phyloP scores from a whole-genome alignment of 2,113 vertebrate species.

The Perognathus longimembris region DNA sequence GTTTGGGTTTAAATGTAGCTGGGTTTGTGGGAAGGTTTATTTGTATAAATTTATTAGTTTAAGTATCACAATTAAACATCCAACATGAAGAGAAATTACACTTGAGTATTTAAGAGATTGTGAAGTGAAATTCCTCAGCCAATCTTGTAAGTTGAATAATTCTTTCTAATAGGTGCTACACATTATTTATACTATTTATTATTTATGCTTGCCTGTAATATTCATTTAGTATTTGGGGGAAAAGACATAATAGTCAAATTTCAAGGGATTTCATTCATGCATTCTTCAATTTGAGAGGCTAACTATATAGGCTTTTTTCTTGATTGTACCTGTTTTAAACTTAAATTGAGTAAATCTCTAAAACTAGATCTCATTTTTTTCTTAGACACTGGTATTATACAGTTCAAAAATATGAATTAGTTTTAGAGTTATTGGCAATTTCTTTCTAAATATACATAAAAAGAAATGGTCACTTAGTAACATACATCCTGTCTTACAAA shows the following conservation, averaged over 20 bases:
- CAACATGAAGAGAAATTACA: background rate
- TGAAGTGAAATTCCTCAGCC: conserved; percentile 32
- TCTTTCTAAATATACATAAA: background rate
- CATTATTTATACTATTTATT: background rate
- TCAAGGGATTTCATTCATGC: conserved; percentile 12
- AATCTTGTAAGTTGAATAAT: background rate
- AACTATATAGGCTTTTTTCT: background rate
- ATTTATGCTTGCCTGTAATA: background rate
- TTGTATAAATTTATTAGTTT: too few relatives aligned
- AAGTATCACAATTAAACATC: too few relatives aligned
- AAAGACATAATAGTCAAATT: background rate
- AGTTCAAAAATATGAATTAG: conserved; percentile 6
- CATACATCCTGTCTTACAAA: background rate
- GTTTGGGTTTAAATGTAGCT: background rate
- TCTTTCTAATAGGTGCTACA: background rate
- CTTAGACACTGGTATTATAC: background rate
- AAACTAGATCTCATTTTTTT: background rate
- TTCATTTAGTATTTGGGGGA: background rate
- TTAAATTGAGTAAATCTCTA: background rate
- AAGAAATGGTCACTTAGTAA: background rate
- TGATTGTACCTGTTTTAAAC: too few relatives aligned
- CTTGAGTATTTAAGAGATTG: background rate
- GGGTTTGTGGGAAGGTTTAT: background rate
- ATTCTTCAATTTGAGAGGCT: conserved; percentile 21
- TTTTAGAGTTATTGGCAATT: background rate